These are phyloP conservation scores for Protomyctophum bolini DNA, from an alignment of 2,113 vertebrate species.

Conservation along the genomic window DNA sequence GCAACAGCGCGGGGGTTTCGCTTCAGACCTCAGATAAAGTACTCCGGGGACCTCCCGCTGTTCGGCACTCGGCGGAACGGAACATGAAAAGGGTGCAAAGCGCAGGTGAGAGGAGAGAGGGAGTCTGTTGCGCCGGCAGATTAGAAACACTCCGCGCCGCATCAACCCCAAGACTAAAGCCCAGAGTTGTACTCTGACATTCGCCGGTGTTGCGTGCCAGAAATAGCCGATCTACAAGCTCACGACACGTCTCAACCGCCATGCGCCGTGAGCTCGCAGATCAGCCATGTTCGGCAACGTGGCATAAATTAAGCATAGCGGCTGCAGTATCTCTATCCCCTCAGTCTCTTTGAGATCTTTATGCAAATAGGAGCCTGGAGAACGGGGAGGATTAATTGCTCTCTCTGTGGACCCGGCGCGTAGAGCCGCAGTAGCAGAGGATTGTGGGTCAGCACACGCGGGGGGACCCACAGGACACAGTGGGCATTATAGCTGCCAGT, in stretches of 20 bases:
- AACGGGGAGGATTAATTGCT: constrained; percentile 53
- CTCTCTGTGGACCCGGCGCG: constrained; percentile 42
- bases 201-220: no score
- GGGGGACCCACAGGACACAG: constrained; percentile 29
- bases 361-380: constrained; percentile 64
- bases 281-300: no score
- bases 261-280: no score
- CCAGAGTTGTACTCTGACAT: no score
- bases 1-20: neutral
- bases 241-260: no score
- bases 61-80: constrained; percentile 10
- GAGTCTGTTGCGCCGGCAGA: constrained; percentile 31
- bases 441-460: constrained; percentile 49
- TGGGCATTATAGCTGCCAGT: constrained; percentile 43
- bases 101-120: constrained; percentile 48
- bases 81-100: constrained; percentile 11
- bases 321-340: constrained; percentile 37
- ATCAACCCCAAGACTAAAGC: constrained; percentile 27
- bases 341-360: constrained; percentile 63
- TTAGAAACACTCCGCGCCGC: constrained; percentile 19
- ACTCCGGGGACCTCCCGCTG: constrained; percentile 20
- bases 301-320: no score
- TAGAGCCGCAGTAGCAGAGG: constrained; percentile 29
- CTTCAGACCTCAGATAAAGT: neutral
- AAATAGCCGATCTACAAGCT: no score